phyloP scores from a whole-genome alignment of 2,888 invertebrate species.

The Brachynemurus nebulosus region DNA sequence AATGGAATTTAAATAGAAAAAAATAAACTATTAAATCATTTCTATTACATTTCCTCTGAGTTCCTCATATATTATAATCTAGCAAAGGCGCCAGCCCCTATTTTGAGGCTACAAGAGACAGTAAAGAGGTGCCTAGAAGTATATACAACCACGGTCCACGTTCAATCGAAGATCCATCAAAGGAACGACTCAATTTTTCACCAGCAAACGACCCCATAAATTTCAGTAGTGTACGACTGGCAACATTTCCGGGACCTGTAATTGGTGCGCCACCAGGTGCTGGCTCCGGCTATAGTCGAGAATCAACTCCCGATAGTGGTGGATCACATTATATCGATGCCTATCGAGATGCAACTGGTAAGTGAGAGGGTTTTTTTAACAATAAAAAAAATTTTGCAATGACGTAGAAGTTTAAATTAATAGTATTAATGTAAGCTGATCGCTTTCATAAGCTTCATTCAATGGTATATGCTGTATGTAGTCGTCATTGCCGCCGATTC shows the following conservation, averaged over 20 bases:
- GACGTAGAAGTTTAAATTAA: not conserved
- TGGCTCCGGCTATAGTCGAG: constrained; percentile 60
- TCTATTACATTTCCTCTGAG: too few relatives aligned
- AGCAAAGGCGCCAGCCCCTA: too few relatives aligned
- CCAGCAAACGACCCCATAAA: constrained; percentile 48
- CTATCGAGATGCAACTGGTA: constrained; percentile 74
- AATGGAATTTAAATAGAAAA: too few relatives aligned
- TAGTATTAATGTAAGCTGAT: not conserved
- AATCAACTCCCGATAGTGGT: constrained; percentile 79
- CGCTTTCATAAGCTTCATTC: not conserved
- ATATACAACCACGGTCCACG: too few relatives aligned
- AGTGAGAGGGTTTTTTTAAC: constrained; percentile 25
- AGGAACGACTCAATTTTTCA: constrained; percentile 56
- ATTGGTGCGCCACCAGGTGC: constrained; percentile 45
- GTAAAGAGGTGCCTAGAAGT: too few relatives aligned
- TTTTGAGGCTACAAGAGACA: too few relatives aligned
- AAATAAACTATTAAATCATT: too few relatives aligned
- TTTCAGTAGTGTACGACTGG: constrained; percentile 43
- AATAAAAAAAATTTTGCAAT: not conserved
- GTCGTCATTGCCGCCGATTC: constrained; percentile 3
- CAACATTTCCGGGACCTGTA: constrained; percentile 28
- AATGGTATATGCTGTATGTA: too few relatives aligned
- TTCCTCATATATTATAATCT: too few relatives aligned
- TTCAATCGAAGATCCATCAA: constrained; percentile 45
- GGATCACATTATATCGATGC: constrained; percentile 81